Evolutionary conservation across 2,888 invertebrate genomes (phyloP).

Genomic region (Dione vanillae): DNA sequence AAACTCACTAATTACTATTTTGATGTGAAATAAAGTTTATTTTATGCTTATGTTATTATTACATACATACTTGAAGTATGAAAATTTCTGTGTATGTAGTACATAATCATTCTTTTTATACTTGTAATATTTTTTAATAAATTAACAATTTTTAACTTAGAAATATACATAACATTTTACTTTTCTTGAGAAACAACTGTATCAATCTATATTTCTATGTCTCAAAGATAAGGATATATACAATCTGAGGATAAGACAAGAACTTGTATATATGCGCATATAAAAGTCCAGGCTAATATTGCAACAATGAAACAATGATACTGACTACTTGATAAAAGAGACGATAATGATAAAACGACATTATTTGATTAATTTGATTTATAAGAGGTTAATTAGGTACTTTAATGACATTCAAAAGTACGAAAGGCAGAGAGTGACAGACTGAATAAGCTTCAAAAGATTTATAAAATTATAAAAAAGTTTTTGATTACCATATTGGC

Average conservation of each 20-base stretch:
- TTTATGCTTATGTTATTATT: no score
- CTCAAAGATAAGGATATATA: background rate
- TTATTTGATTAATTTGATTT: background rate
- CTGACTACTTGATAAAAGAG: background rate
- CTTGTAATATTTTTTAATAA: no score
- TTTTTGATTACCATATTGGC: background rate
- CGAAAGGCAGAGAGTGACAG: background rate
- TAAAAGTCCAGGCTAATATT: background rate
- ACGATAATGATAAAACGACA: background rate
- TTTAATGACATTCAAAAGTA: constrained; percentile 1
- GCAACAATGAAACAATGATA: constrained; percentile 24
- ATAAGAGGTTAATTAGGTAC: background rate
- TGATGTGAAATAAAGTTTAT: no score
- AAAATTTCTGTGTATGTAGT: no score
- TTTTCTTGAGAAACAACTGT: background rate
- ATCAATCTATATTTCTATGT: background rate
- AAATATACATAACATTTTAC: no score
- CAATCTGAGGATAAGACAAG: constrained; percentile 6
- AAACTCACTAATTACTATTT: no score
- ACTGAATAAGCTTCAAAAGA: background rate
- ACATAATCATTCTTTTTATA: no score
- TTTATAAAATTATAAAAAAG: background rate
- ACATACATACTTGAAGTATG: no score
- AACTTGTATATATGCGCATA: background rate
- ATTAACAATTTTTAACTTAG: no score